Conservation (phyloP, 2,888 invertebrate genomes). For the Zeuzera pyrina region DNA sequence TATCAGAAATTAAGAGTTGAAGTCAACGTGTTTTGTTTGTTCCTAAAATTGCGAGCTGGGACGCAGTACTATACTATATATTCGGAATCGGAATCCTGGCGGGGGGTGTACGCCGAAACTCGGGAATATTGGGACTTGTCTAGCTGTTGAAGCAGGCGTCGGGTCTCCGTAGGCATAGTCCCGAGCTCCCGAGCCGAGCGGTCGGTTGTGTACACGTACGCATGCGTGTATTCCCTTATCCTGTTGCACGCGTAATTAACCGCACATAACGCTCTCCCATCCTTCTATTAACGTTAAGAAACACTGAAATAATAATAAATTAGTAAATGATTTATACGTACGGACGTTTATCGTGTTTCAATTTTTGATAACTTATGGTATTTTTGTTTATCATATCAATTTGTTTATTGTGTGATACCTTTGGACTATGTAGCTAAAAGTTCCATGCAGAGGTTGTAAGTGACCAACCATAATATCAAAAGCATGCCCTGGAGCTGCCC, state of each 20-base stretch:
- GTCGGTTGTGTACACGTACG: slow-evolving; percentile 51
- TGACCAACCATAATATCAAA: slow-evolving; percentile 25
- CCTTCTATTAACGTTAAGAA: background rate
- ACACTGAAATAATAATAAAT: no score
- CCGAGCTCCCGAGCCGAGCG: slow-evolving; percentile 41
- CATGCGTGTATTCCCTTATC: slow-evolving; percentile 34
- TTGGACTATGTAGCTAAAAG: background rate
- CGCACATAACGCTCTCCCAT: background rate
- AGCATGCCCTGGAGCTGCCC: slow-evolving; percentile 63
- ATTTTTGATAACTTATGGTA: background rate
- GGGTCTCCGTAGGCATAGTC: slow-evolving; percentile 15
- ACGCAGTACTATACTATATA: background rate
- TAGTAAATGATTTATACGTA: background rate
- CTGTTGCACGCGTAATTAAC: slow-evolving; percentile 34
- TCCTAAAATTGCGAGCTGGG: background rate
- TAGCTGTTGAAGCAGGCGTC: slow-evolving; percentile 21
- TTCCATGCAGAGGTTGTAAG: slow-evolving; percentile 29
- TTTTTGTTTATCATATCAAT: background rate
- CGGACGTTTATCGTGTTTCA: background rate
- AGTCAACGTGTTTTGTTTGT: background rate
- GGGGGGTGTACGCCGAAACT: slow-evolving; percentile 12
- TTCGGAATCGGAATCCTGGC: slow-evolving; percentile 17
- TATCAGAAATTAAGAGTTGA: background rate
- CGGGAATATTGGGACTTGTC: slow-evolving; percentile 27
- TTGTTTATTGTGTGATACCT: background rate